phyloP scores from a whole-genome alignment of 2,888 invertebrate species.

The Sipunculus nudus region DNA sequence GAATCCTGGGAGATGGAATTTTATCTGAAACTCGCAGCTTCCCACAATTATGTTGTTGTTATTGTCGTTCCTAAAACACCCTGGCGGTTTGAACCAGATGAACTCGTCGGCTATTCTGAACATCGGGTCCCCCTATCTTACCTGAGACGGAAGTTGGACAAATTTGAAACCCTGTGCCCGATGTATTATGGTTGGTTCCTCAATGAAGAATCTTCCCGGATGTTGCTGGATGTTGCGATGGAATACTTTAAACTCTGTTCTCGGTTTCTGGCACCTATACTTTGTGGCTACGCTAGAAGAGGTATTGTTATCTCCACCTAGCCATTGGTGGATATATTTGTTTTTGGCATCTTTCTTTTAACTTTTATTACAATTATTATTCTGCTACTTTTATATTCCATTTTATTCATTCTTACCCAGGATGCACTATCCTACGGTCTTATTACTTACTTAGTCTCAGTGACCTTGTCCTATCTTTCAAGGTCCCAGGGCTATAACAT shows the following conservation, averaged over 20 bases:
- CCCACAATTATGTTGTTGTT: constrained; percentile 55
- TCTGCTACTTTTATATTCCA: no score
- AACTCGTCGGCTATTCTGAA: constrained; percentile 50
- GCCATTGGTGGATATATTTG: no score
- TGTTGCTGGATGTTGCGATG: constrained; percentile 35
- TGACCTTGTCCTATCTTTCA: no score
- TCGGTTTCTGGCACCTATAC: no score
- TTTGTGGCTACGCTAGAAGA: no score
- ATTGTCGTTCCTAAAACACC: constrained; percentile 61
- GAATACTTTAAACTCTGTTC: constrained; percentile 40
- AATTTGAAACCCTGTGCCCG: constrained; percentile 50
- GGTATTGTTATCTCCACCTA: no score
- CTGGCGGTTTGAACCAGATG: constrained; percentile 56
- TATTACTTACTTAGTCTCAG: no score
- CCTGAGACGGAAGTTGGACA: constrained; percentile 39
- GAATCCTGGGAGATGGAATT: constrained; percentile 59
- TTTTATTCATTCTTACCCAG: no score
- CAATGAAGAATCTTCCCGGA: constrained; percentile 40
- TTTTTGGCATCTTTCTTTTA: no score
- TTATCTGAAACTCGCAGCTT: constrained; percentile 55
- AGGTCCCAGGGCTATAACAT: no score
- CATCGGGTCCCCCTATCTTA: constrained; percentile 50
- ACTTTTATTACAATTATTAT: no score
- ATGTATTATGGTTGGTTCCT: constrained; percentile 63
- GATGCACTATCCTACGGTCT: no score